Percentiles rank a stretch among this genome's conserved stretches.
Evolutionary conservation across 2,888 invertebrate species (phyloP).

Genomic region (Andrena chrysosceles): DNA sequence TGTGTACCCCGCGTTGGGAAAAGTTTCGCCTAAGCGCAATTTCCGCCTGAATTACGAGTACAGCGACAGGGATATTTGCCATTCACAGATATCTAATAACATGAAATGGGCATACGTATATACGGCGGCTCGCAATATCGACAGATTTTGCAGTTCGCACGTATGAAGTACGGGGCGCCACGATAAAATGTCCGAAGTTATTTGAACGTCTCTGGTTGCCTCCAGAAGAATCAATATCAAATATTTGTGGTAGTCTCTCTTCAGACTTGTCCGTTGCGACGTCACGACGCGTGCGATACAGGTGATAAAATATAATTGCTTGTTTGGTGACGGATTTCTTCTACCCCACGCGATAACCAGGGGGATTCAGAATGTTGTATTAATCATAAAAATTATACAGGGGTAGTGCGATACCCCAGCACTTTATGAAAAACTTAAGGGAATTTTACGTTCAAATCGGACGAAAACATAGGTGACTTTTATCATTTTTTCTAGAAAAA

Average conservation of each 20-base stretch:
- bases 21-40: background rate
- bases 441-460: no score
- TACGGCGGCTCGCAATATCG: slow-evolving; percentile 17
- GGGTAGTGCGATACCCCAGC: background rate
- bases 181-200: slow-evolving; percentile 54
- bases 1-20: background rate
- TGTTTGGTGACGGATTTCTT: slow-evolving; percentile 16
- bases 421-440: background rate
- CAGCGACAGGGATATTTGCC: slow-evolving; percentile 15
- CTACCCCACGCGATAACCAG: no score
- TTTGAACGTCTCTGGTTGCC: slow-evolving; percentile 50
- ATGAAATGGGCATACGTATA: background rate
- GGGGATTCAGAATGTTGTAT: no score
- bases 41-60: background rate
- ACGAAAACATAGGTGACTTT: no score
- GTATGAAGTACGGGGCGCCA: slow-evolving; percentile 25
- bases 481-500: no score
- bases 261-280: slow-evolving; percentile 5
- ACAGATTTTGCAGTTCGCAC: slow-evolving; percentile 48
- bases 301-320: slow-evolving; percentile 55
- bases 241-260: slow-evolving; percentile 47
- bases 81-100: slow-evolving; percentile 41
- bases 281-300: slow-evolving; percentile 12
- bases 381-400: no score
- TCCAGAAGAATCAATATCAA: slow-evolving; percentile 57